Base-by-base conservation (phyloP, 2,888 invertebrate species). In the Hymenopus coronatus region DNA sequence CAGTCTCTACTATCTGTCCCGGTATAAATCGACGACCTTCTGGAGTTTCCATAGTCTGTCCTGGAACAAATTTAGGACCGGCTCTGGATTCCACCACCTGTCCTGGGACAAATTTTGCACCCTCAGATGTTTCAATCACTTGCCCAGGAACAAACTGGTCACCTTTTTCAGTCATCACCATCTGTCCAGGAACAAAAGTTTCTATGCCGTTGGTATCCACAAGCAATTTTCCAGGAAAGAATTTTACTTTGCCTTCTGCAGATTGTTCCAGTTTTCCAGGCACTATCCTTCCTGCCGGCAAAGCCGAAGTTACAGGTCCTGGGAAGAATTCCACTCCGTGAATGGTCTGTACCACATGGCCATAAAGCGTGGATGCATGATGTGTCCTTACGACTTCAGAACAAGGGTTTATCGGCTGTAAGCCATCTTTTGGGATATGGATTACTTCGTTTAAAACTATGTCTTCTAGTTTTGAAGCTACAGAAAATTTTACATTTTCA, bases 21-120 rank as follows among this genome's bases (percentile, higher is more conserved):
- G 97, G 97, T n/a, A 96, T 96, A 91, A 97, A 97, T 90, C 96
- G 95, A 28, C 96, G 95, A 0, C 96, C 97, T 90, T 96, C 96
- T 88, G 95, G 95, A 0, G 96, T 96, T 90, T 96, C 95, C 90
- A 96, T 94, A 0, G 96, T 96, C 93, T 97, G 96, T 12, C 97
- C 97, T 2, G 97, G 95, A 0, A 95, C 94, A 91, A 96, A 96
- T 92, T 96, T 96, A 0, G 95, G 94, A 12, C 96, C 96, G 85
- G 94, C 94, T 91, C 95, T 94, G 0, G 96, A 96, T 91, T 96
- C 96, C 0, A 97, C 96, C 91, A 97, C 96, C 93, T 97, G 96
- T 3, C 97, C 97, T 4, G 97, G 96, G 27, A 97, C 96, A 92
- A 97, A 97, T 92, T 96, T 96, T 0, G 96, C 95, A 30, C 96